These are phyloP conservation scores for Solenopsis invicta DNA, from an alignment of 1,140 invertebrate genomes.

Conservation along the genomic window DNA sequence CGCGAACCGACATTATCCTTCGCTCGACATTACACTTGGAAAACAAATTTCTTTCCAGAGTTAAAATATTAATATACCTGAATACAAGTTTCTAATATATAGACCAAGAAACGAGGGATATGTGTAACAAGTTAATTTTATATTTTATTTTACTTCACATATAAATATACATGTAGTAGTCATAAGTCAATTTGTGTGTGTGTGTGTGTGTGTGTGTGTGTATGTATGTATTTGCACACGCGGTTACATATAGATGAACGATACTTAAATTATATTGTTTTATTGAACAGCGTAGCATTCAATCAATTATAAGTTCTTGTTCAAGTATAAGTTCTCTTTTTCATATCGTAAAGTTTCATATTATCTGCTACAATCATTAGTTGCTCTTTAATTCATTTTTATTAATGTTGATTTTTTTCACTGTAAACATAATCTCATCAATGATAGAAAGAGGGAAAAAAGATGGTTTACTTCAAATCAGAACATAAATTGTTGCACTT, in stretches of 20 bases:
- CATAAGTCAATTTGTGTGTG: conserved; percentile 55
- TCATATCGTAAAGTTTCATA: conserved; percentile 46
- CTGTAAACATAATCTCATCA: conserved; percentile 6
- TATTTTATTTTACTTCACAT: conserved; percentile 75
- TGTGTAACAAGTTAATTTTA: conserved; percentile 56
- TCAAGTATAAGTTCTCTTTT: conserved; percentile 17
- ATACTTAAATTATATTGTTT: conserved; percentile 47
- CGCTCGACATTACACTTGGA: not conserved
- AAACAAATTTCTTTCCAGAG: not conserved
- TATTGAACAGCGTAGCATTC: not conserved
- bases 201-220: not conserved
- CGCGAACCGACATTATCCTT: not conserved
- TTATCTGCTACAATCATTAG: conserved; percentile 54
- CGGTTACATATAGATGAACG: conserved; percentile 34
- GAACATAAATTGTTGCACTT: not conserved
- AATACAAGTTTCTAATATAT: too few species aligned
- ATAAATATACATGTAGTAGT: conserved; percentile 79
- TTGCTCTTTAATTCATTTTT: conserved; percentile 42
- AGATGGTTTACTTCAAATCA: not conserved
- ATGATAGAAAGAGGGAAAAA: not conserved
- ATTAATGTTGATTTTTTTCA: conserved; percentile 31
- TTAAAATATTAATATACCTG: not conserved
- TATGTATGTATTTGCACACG: not conserved
- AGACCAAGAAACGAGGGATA: not conserved
- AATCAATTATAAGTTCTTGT: conserved; percentile 1